Conservation (phyloP, 2,113 vertebrate species). For the Orthonyx spaldingii region DNA sequence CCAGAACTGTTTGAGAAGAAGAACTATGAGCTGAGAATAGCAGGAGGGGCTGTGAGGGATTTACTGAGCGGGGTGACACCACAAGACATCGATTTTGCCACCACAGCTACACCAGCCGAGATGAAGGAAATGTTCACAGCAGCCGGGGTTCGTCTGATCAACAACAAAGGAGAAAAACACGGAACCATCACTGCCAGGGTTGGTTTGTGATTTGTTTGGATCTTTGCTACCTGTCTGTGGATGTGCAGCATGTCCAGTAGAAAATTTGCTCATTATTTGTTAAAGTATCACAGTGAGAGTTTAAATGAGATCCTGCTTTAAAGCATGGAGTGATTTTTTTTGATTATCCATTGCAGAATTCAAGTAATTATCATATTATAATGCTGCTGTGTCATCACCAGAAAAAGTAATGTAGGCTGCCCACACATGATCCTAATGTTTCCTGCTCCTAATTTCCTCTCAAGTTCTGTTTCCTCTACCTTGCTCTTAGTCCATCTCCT, state of each 20-base stretch:
- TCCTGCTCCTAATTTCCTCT: neutral
- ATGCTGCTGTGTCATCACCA: neutral
- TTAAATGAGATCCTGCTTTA: neutral
- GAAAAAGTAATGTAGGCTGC: neutral
- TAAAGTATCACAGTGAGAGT: neutral
- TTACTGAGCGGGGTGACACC: constrained; percentile 85
- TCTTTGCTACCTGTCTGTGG: neutral
- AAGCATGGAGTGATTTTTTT: neutral
- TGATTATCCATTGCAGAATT: neutral
- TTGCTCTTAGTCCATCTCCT: neutral
- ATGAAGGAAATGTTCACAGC: constrained; percentile 91
- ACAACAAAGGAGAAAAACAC: constrained; percentile 94
- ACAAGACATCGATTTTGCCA: constrained; percentile 93
- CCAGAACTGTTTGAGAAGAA: constrained; percentile 87
- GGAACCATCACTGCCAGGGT: constrained; percentile 96
- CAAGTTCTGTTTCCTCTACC: neutral
- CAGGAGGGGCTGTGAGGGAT: constrained; percentile 93
- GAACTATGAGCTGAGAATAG: constrained; percentile 88
- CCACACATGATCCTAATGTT: neutral
- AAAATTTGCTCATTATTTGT: neutral
- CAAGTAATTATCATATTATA: neutral
- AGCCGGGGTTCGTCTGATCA: constrained; percentile 89
- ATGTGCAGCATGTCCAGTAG: neutral
- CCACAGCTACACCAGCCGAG: constrained; percentile 88
- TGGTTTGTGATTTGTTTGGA: neutral